These are phyloP conservation scores for Silurus asotus DNA, from an alignment of 2,113 vertebrate genomes.

Conservation along the genomic window DNA sequence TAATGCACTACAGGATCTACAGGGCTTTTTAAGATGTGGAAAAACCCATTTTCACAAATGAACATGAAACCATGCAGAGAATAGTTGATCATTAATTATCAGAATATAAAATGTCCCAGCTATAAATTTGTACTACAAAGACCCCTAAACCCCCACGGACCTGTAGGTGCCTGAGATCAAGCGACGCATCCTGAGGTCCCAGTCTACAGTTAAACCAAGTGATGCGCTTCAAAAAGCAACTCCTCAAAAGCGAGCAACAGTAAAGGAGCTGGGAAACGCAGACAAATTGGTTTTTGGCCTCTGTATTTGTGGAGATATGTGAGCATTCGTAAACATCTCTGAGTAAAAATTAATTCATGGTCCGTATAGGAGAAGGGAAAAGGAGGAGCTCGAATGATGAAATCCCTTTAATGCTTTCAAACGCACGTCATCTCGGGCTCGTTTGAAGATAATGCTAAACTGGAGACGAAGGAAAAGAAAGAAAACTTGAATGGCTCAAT, in stretches of 20 bases:
- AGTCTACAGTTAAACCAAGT: conserved; percentile 35
- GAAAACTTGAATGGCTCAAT: conserved; percentile 59
- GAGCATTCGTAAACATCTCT: conserved; percentile 56
- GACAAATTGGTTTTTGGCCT: conserved; percentile 44
- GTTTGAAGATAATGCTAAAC: conserved; percentile 66
- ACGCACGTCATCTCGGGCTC: conserved; percentile 57
- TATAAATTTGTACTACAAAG: background rate
- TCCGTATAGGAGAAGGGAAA: conserved; percentile 26
- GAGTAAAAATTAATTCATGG: conserved; percentile 56
- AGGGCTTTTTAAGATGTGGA: no score
- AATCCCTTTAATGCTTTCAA: conserved; percentile 62
- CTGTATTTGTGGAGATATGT: conserved; percentile 54
- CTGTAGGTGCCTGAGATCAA: conserved; percentile 26
- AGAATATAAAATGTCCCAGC: background rate
- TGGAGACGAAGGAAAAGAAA: conserved; percentile 37
- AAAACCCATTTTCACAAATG: background rate
- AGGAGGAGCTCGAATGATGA: conserved; percentile 39
- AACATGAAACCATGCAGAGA: background rate
- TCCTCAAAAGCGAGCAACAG: conserved; percentile 41
- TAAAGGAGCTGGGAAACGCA: conserved; percentile 25
- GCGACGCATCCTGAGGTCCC: conserved; percentile 29
- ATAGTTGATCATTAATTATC: background rate
- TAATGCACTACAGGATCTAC: background rate
- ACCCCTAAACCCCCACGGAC: background rate
- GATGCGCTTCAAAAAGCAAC: conserved; percentile 39